Percentiles rank a stretch among this genome's conserved stretches.
Conservation (phyloP, 2,113 vertebrate genomes). For the Labeo catla region DNA sequence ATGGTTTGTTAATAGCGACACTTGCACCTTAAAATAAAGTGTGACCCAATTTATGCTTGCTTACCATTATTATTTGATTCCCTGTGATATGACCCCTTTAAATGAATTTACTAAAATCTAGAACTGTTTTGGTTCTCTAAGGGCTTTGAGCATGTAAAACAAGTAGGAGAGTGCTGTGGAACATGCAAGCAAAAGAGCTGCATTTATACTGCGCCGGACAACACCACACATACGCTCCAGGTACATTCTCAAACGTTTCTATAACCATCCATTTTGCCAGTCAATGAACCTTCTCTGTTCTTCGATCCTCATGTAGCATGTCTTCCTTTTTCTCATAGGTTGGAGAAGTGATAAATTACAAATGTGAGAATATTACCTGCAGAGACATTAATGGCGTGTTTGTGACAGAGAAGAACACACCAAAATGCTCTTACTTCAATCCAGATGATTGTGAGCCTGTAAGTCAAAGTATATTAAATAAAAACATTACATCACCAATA, state of each 20-base stretch:
- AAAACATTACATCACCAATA: too few species aligned
- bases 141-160: background rate
- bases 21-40: background rate
- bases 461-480: conserved; percentile 58
- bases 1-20: too few species aligned
- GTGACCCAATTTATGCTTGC: too few species aligned
- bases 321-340: conserved; percentile 28
- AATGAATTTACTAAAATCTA: background rate
- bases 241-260: conserved; percentile 60
- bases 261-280: too few species aligned
- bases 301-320: background rate
- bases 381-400: conserved; percentile 57
- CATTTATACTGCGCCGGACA: conserved; percentile 51
- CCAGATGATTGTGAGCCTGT: conserved; percentile 69
- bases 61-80: background rate
- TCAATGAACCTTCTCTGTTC: background rate
- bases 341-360: conserved; percentile 53
- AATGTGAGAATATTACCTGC: conserved; percentile 76
- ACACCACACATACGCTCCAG: conserved; percentile 50
- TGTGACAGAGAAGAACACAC: conserved; percentile 9
- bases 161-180: conserved; percentile 81
- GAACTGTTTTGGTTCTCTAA: background rate
- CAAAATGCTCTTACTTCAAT: conserved; percentile 63
- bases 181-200: conserved; percentile 64
- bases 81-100: background rate